Evolutionary conservation across 2,797 vertebrate genomes (phyloP).

Genomic region (Simalia tracyae): DNA sequence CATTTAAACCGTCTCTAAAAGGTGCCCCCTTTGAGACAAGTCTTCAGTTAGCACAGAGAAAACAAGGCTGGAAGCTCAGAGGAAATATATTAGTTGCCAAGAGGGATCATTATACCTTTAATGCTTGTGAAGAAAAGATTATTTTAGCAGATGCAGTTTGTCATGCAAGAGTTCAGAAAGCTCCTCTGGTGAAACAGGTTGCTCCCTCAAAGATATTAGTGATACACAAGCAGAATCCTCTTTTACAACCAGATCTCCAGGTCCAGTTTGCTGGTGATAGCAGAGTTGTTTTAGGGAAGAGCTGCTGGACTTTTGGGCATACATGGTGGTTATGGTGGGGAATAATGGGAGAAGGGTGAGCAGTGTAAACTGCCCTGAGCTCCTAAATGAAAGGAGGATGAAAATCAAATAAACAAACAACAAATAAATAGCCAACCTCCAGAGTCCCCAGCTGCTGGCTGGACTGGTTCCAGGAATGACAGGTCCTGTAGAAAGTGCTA

Average conservation of each 20-base stretch:
- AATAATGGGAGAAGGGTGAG: not conserved
- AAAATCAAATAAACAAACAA: not conserved
- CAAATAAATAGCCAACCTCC: not conserved
- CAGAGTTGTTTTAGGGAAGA: not conserved
- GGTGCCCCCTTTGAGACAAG: not conserved
- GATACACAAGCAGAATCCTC: not conserved
- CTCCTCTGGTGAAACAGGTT: not conserved
- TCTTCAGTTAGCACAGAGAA: not conserved
- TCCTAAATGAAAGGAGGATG: not conserved
- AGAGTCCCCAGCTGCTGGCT: not conserved
- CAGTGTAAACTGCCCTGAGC: not conserved
- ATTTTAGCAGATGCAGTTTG: not conserved
- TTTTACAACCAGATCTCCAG: too few species aligned
- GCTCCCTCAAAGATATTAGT: not conserved
- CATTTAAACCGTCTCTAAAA: not conserved
- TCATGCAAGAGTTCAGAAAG: constrained; percentile 14
- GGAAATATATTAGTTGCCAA: not conserved
- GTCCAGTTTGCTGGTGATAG: not conserved
- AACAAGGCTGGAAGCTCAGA: not conserved
- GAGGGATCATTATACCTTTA: not conserved
- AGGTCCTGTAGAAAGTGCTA: not conserved
- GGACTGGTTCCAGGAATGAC: not conserved
- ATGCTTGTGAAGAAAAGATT: not conserved
- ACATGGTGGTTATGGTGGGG: not conserved
- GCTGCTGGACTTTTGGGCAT: not conserved